These are phyloP conservation scores for Camponotus floridanus DNA, from an alignment of 1,140 invertebrate species.

Conservation along the genomic window DNA sequence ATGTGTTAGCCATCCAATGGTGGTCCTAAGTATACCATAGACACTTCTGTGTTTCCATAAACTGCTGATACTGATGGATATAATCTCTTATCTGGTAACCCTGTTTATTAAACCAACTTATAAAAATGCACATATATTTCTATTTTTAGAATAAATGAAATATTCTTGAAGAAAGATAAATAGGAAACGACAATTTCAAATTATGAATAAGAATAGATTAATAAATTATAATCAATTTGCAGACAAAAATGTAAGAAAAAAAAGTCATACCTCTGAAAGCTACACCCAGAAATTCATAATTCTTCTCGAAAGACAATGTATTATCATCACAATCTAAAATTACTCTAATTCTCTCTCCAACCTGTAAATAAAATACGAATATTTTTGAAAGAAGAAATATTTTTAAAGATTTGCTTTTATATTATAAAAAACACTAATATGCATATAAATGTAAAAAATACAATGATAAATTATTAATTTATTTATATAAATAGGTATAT, in stretches of 20 bases:
- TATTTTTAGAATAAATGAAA: neutral
- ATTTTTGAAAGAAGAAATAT: slow-evolving; percentile 5
- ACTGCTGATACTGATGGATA: slow-evolving; percentile 99
- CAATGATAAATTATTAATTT: slow-evolving; percentile 5
- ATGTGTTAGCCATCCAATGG: slow-evolving; percentile 95
- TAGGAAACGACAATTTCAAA: neutral
- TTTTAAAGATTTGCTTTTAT: neutral
- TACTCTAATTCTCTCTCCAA: slow-evolving; percentile 98
- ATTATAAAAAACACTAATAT: neutral
- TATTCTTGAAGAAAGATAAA: neutral
- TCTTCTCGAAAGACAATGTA: slow-evolving; percentile 99
- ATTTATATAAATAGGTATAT: neutral
- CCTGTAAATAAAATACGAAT: slow-evolving; percentile 87
- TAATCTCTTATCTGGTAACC: slow-evolving; percentile 96
- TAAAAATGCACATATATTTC: neutral
- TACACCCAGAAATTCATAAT: slow-evolving; percentile 99
- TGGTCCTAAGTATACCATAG: slow-evolving; percentile 99
- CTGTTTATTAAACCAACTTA: slow-evolving; percentile 85
- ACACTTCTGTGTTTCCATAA: slow-evolving; percentile 99
- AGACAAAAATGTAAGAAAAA: neutral
- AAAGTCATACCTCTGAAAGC: slow-evolving; percentile 94
- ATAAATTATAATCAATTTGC: neutral
- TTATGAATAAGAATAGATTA: slow-evolving; percentile 29
- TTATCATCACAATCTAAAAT: slow-evolving; percentile 99
- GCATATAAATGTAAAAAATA: neutral